These are phyloP conservation scores for Oscheius onirici DNA, from an alignment of 2,888 invertebrate species.

Conservation along the genomic window DNA sequence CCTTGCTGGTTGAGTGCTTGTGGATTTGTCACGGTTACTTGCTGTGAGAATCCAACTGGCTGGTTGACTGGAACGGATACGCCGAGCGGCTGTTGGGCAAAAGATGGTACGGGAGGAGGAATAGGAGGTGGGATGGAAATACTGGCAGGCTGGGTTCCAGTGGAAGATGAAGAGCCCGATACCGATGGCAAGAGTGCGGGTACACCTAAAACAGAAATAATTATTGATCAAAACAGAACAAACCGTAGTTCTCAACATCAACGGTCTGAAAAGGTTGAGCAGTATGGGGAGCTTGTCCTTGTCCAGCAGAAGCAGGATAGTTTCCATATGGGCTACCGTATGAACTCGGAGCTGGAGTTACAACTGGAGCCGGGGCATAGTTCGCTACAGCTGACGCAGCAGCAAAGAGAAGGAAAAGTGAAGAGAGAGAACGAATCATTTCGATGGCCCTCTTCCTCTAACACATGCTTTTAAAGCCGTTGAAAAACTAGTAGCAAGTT, in stretches of 20 bases:
- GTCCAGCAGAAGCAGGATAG: neutral
- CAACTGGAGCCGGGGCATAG: constrained; percentile 11
- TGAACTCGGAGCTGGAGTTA: constrained; percentile 13
- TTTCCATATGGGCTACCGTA: constrained; percentile 11
- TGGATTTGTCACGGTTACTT: constrained; percentile 21
- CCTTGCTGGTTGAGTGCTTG: constrained; percentile 15
- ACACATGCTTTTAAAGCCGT: neutral
- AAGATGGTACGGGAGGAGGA: constrained; percentile 5
- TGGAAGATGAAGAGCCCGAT: neutral
- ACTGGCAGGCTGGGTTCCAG: neutral
- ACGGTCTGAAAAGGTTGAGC: neutral
- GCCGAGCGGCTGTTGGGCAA: neutral
- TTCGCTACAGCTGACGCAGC: constrained; percentile 3
- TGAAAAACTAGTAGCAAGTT: constrained; percentile 19
- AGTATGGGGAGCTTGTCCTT: neutral
- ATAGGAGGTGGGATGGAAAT: neutral
- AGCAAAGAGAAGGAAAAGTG: neutral
- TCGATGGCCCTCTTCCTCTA: neutral
- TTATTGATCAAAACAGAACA: neutral
- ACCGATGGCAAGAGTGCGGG: neutral
- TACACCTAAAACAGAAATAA: neutral
- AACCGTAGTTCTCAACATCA: constrained; percentile 16
- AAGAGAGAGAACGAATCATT: neutral
- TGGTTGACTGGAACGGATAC: constrained; percentile 16
- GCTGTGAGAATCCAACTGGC: constrained; percentile 12